Evolutionary conservation across 2,797 vertebrate species (phyloP), one percentile per base, ranked within the genome.

Genomic region (Xenopus petersii): DNA sequence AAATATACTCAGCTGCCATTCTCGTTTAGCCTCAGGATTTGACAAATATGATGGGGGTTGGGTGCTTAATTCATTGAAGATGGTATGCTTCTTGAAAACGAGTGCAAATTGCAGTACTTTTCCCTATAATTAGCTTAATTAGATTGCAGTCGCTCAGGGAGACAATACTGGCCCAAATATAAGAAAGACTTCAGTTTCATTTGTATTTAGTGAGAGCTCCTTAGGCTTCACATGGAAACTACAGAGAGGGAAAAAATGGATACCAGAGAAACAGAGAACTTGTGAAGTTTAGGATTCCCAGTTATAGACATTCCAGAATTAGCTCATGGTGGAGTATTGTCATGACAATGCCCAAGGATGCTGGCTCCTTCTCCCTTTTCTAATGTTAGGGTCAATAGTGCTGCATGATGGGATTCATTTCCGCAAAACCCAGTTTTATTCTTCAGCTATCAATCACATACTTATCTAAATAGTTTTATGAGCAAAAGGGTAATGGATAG

Each of bases 251-350:
- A 3, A 49, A 49, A 10, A 3, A 49, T 11, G 48, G 48, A 2
- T n/a, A 16, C 3, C 15, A 56, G 3, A 59, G 58, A 59, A 26
- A 12, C 12, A 59, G 58, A 56, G 58, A 8, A 7, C 58, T 59
- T 21, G 7, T 21, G n/a, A n/a, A 49, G 48, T 49, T 49, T 49
- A 49, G 48, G 48, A 49, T 1, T 26, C 26, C 33, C 12, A 33
- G 30, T 36, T 36, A 8, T 11, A 62, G 2, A 36, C 60, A 62
- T 36, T 62, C 15, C 3, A 36, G 11, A 10, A 71, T 62, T 69
- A 76, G 68, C 26, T 76, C 75, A 67, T n/a, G 59, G 75, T 11
- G 49, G 21, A 1, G 16, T 47, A 72, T 77, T 77, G 70, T 62
- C 68, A 64, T 77, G 48, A 51, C 21, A 73, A 71, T 64, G 5